phyloP scores from a whole-genome alignment of 35 echinoderm and acorn worm genomes.

The Eucidaris tribuloides region DNA sequence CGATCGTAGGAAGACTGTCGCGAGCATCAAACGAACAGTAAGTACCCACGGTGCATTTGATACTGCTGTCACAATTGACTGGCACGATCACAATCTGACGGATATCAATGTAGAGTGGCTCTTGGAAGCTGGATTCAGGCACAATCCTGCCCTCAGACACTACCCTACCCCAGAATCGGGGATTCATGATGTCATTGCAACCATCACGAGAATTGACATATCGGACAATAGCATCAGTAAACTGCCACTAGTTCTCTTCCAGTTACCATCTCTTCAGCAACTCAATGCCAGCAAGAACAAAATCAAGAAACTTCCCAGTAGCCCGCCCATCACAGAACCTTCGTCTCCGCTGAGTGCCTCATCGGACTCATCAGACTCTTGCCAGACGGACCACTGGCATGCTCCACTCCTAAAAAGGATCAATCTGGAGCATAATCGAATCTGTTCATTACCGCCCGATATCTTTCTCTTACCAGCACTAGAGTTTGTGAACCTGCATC shows the following conservation, averaged over 20 bases:
- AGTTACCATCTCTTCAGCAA: slow-evolving; percentile 81
- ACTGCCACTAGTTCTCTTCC: slow-evolving; percentile 77
- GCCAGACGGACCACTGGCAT: slow-evolving; percentile 52
- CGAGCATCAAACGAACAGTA: slow-evolving; percentile 57
- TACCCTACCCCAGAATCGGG: slow-evolving; percentile 42
- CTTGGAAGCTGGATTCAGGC: slow-evolving; percentile 70
- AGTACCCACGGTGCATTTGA: slow-evolving; percentile 73
- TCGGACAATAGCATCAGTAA: slow-evolving; percentile 78
- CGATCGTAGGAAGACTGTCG: slow-evolving; percentile 63
- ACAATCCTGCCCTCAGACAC: slow-evolving; percentile 68
- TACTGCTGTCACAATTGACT: slow-evolving; percentile 79
- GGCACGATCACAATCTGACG: slow-evolving; percentile 95
- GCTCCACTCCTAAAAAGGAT: slow-evolving; percentile 64
- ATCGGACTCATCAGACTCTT: background rate
- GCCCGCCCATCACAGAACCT: background rate
- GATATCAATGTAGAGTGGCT: slow-evolving; percentile 83
- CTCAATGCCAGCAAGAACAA: slow-evolving; percentile 88
- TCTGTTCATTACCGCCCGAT: slow-evolving; percentile 50
- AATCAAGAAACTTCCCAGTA: slow-evolving; percentile 57
- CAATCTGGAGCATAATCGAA: slow-evolving; percentile 65
- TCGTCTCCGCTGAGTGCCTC: background rate
- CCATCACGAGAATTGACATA: slow-evolving; percentile 84
- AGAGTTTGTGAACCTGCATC: slow-evolving; percentile 46
- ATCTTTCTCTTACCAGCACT: slow-evolving; percentile 70
- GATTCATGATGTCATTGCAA: slow-evolving; percentile 49